Percentiles rank a stretch among this genome's conserved stretches.
phyloP scores from a whole-genome alignment of 2,888 invertebrate species.

The Sminthurides aquaticus region DNA sequence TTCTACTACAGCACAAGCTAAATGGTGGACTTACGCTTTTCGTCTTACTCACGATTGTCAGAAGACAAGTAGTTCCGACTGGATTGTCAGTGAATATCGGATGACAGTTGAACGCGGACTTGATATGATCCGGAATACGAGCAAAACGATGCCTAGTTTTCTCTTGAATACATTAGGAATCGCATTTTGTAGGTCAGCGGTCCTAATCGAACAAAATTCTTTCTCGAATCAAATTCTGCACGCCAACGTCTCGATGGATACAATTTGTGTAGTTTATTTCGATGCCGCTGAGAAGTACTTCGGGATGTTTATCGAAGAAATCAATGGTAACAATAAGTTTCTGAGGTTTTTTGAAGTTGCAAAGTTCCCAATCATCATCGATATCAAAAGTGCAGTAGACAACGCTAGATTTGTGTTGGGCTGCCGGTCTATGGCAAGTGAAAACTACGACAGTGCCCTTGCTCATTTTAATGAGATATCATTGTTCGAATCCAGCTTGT shows the following conservation, averaged over 20 bases:
- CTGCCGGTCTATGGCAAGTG: constrained; percentile 13
- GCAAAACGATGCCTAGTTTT: constrained; percentile 6
- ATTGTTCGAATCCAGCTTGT: constrained; percentile 8
- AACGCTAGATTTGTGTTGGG: constrained; percentile 12
- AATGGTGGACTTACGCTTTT: constrained; percentile 16
- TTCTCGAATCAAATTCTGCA: constrained; percentile 8
- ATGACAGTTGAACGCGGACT: constrained; percentile 8
- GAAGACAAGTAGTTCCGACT: background rate
- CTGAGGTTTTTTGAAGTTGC: constrained; percentile 9
- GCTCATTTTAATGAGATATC: constrained; percentile 7
- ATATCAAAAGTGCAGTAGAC: background rate
- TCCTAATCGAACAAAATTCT: background rate
- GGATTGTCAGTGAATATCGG: constrained; percentile 9
- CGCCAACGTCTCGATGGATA: background rate
- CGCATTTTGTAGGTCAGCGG: constrained; percentile 6
- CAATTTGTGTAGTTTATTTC: constrained; percentile 7
- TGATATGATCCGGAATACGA: constrained; percentile 16
- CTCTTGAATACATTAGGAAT: background rate
- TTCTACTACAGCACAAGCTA: background rate
- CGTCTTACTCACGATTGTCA: constrained; percentile 11
- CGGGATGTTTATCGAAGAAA: background rate
- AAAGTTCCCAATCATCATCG: constrained; percentile 1
- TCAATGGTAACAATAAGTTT: background rate
- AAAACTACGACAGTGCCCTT: constrained; percentile 10
- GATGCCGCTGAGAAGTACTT: constrained; percentile 6